phyloP scores from a whole-genome alignment of 2,888 invertebrate species.

The Xanthia icteritia region DNA sequence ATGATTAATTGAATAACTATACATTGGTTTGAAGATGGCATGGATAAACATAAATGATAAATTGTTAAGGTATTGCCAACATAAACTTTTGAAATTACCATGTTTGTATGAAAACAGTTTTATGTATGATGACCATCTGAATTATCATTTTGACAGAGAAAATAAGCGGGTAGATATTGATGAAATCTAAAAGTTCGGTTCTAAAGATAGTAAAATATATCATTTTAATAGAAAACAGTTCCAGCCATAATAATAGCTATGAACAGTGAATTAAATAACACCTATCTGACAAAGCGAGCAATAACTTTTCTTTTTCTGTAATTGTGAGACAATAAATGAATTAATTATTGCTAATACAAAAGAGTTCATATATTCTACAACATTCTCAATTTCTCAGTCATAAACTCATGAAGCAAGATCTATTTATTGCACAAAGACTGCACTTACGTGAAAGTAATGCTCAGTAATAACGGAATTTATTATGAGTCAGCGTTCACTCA shows the following conservation, averaged over 20 bases:
- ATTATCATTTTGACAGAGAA: neutral
- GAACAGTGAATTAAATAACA: neutral
- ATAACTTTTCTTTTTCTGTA: neutral
- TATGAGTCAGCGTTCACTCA: conserved; percentile 46
- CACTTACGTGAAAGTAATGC: conserved; percentile 42
- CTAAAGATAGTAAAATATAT: neutral
- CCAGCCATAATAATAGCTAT: neutral
- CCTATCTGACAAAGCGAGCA: neutral
- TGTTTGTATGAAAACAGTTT: neutral
- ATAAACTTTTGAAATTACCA: neutral
- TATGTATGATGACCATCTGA: neutral
- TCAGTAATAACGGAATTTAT: conserved; percentile 44
- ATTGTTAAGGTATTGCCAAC: conserved; percentile 31
- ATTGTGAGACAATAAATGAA: neutral
- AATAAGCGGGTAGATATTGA: neutral
- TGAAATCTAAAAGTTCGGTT: neutral
- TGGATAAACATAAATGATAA: conserved; percentile 14
- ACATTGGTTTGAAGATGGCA: conserved; percentile 14
- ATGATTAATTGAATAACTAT: conserved; percentile 26
- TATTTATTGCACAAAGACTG: conserved; percentile 40
- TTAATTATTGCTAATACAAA: conserved; percentile 12
- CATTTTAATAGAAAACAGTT: neutral
- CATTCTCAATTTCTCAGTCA: conserved; percentile 27
- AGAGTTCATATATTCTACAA: conserved; percentile 16
- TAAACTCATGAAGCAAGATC: conserved; percentile 31